Base-by-base conservation (phyloP, 2,888 invertebrate genomes). In the Carterocephalus palaemon region DNA sequence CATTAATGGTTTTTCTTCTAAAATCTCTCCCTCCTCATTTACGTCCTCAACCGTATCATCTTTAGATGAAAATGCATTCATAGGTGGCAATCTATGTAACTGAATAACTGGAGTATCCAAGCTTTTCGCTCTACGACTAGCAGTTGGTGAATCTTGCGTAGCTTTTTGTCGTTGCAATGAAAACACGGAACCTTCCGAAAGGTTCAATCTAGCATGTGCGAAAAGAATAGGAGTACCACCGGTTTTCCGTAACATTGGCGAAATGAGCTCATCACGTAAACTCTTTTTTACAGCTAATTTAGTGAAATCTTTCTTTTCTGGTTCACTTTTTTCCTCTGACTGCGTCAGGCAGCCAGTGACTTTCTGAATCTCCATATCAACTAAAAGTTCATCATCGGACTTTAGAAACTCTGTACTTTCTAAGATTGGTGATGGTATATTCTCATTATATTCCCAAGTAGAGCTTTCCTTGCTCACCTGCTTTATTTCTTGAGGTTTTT, bases 21-120 rank as follows among this genome's bases (percentile, higher is more conserved):
- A 72, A 51, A 90, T 84, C 59, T 88, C 89, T 0, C 88, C 89
- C 70, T 90, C 90, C 67, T 92, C 92, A 53, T 93, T 93, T 47
- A 90, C 89, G 58, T 91, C 90, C 56, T 92, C 95, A 0, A 95
- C 92, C 0, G 95, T 95, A 67, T 95, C 95, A 67, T 95, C 95
- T 77, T 95, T 95, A 13, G 95, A 94, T 1, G 95, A 95, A 70
- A 95, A 95, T 0, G 95, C 93, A 74, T 95, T 94, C 73, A 93
- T 91, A 4, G 94, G 92, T 8, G 95, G 95, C 26, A 95, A 75
- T 61, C 92, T 89, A 70, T 92, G 93, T 17, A 95, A 77, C 10
- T 94, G 92, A 62, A 95, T 94, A 12, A 95, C 92, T 1, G 95
- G 93, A 2, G 95, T 92, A 61, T 95, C 95, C 53, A 95, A 85